phyloP scores from a whole-genome alignment of 2,888 invertebrate genomes.

The Drosophila maculinotata region DNA sequence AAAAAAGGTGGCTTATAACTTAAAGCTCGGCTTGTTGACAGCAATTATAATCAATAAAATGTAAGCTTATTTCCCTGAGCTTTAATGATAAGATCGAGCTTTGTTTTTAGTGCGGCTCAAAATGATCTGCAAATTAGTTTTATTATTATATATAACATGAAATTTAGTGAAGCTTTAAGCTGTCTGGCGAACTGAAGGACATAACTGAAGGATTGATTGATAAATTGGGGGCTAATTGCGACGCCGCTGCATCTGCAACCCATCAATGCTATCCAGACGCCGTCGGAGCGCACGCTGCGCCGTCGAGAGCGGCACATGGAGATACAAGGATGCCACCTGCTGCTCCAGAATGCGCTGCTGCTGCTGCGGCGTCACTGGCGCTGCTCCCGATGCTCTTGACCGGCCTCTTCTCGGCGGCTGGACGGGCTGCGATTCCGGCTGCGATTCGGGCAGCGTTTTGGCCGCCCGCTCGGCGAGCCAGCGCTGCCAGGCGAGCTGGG shows the following conservation, averaged over 20 bases:
- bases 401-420: too few relatives aligned
- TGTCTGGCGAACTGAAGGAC: too few relatives aligned
- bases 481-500: slow-evolving; percentile 50
- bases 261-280: slow-evolving; percentile 19
- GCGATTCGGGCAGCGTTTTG: neutral
- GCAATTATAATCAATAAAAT: too few relatives aligned
- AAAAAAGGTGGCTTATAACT: too few relatives aligned
- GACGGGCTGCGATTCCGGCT: neutral
- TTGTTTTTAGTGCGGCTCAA: too few relatives aligned
- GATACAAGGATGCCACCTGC: slow-evolving; percentile 3
- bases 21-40: too few relatives aligned
- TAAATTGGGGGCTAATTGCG: slow-evolving; percentile 1
- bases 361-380: neutral
- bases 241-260: neutral
- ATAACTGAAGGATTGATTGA: neutral
- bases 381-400: neutral
- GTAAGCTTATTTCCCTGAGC: too few relatives aligned
- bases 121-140: too few relatives aligned
- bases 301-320: slow-evolving; percentile 39
- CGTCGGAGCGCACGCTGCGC: slow-evolving; percentile 39
- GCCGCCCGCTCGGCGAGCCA: slow-evolving; percentile 31
- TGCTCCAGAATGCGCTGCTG: neutral
- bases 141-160: too few relatives aligned
- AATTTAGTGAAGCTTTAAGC: too few relatives aligned
- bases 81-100: too few relatives aligned